These are phyloP conservation scores for Diplodus sargus DNA, from an alignment of 2,797 vertebrate genomes.

Conservation along the genomic window DNA sequence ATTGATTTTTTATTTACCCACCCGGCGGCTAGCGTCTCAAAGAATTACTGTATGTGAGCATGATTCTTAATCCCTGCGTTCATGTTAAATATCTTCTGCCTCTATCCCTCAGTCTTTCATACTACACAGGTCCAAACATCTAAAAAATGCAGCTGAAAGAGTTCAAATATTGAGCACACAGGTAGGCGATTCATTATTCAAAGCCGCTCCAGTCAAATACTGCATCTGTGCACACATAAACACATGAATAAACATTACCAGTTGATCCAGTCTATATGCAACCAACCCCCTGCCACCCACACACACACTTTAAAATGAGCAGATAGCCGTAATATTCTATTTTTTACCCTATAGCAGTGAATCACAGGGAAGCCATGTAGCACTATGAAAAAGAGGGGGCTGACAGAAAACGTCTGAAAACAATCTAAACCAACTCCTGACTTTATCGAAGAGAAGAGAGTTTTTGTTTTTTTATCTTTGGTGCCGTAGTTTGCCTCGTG, in stretches of 20 bases:
- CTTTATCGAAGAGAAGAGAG: constrained; percentile 21
- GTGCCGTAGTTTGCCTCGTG: constrained; percentile 26
- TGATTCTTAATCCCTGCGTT: neutral
- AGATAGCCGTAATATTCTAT: constrained; percentile 60
- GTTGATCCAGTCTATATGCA: constrained; percentile 69
- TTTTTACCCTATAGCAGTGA: constrained; percentile 65
- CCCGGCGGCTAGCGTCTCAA: neutral
- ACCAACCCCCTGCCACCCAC: constrained; percentile 72
- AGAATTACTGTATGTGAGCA: neutral
- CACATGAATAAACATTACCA: constrained; percentile 76
- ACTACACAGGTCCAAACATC: constrained; percentile 10
- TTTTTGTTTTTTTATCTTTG: constrained; percentile 25
- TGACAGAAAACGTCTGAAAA: constrained; percentile 49
- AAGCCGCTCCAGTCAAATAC: constrained; percentile 32
- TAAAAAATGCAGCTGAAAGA: constrained; percentile 3
- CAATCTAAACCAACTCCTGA: constrained; percentile 52
- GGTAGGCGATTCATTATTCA: constrained; percentile 37
- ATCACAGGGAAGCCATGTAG: constrained; percentile 58
- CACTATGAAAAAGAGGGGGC: constrained; percentile 59
- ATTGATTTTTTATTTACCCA: constrained; percentile 41
- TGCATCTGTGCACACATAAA: constrained; percentile 52
- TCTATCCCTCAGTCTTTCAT: neutral
- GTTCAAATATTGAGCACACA: constrained; percentile 25
- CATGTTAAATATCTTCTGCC: neutral
- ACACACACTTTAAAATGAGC: constrained; percentile 70